Conservation (phyloP, 1,140 invertebrate genomes). For the Helicorthomorpha holstii region DNA sequence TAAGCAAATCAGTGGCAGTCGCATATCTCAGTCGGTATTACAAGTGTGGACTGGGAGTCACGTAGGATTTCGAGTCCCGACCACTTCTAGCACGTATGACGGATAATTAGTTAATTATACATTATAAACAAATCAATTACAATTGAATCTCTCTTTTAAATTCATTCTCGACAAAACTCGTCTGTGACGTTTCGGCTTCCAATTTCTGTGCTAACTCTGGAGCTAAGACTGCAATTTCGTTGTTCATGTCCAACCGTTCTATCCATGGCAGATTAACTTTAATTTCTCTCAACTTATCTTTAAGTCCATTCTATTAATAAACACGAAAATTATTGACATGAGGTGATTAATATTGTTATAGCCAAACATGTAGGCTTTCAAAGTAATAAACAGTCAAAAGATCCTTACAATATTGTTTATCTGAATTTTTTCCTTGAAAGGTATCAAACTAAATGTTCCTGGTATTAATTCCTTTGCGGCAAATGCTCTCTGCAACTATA, state of each 20-base stretch:
- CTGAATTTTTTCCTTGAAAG: neutral
- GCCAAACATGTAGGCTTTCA: neutral
- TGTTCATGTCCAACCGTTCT: constrained; percentile 62
- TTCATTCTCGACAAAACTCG: constrained; percentile 79
- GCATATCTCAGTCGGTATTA: too few species aligned
- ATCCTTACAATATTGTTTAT: neutral
- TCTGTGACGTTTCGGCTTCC: constrained; percentile 40
- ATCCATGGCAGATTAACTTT: constrained; percentile 60
- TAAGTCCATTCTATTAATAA: constrained; percentile 38
- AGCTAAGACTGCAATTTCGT: constrained; percentile 52
- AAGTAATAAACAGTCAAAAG: neutral
- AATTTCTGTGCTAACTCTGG: constrained; percentile 54
- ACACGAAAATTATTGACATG: neutral
- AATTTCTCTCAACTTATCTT: constrained; percentile 51
- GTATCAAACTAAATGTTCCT: neutral
- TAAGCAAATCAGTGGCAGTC: neutral
- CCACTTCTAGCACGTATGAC: neutral
- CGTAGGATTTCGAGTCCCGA: too few species aligned
- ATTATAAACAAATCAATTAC: constrained; percentile 14
- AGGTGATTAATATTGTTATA: neutral
- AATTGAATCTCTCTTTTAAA: constrained; percentile 81
- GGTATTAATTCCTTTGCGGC: neutral
- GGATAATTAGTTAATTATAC: neutral
- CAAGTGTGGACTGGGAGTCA: too few species aligned
- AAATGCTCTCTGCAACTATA: neutral